Percentiles rank a stretch among this genome's conserved stretches.
These are phyloP conservation scores for Arnoldichthys spilopterus DNA, from an alignment of 2,797 vertebrate genomes.

Conservation along the genomic window DNA sequence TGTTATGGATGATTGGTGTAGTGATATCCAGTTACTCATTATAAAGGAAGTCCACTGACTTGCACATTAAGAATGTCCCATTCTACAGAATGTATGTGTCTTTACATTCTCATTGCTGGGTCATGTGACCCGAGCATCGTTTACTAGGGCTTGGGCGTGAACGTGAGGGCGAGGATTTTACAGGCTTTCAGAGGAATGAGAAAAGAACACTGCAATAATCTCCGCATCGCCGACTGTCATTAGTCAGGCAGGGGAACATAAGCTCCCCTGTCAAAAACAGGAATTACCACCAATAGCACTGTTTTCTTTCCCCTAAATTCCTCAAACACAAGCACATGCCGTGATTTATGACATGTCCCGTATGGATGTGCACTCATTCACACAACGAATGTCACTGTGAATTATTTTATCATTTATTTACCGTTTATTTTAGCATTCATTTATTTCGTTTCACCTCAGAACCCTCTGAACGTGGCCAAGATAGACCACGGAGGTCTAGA, in stretches of 20 bases:
- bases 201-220: constrained; percentile 32
- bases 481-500: neutral
- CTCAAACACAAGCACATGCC: constrained; percentile 13
- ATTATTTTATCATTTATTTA: neutral
- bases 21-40: neutral
- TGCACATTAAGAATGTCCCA: neutral
- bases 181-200: constrained; percentile 31
- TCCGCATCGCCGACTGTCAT: constrained; percentile 43
- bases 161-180: constrained; percentile 30
- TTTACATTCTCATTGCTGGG: neutral
- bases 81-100: neutral
- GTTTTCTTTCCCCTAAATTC: constrained; percentile 42
- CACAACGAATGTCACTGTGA: neutral
- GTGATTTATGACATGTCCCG: neutral
- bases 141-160: constrained; percentile 17
- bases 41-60: too few relatives aligned
- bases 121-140: neutral
- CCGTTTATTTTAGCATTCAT: too few relatives aligned
- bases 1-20: too few relatives aligned
- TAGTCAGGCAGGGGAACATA: constrained; percentile 26
- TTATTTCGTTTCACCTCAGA: neutral
- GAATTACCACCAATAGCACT: constrained; percentile 34
- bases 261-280: constrained; percentile 46
- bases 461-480: neutral
- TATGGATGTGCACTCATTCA: neutral